Evolutionary conservation across 1,140 invertebrate genomes (phyloP), one percentile per base, ranked within the genome.

Genomic region (Apocrypta bakeri): DNA sequence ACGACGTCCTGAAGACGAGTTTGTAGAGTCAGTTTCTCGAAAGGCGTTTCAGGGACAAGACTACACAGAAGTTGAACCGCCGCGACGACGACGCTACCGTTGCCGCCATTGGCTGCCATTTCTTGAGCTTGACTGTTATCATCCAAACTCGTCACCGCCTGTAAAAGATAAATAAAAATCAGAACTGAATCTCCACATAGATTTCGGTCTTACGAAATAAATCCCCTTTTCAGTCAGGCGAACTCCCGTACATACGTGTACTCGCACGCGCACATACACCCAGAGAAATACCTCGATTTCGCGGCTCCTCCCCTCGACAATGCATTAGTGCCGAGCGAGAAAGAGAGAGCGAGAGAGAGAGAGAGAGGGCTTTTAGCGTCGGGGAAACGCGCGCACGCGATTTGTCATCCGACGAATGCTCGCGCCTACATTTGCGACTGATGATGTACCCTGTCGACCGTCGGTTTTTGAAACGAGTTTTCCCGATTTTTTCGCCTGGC

Each of bases 51-150:
- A 11, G 90, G 89, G 83, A 92, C 86, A 83, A 92, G 85, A 81
- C 88, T 87, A 86, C 90, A 92, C 31, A 92, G 89, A 86, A 92
- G 88, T 85, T 92, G 91, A 84, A 89, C 87, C 84, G 87, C 87
- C 72, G 88, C 90, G 61, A 87, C 88, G 11, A 88, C 90, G 68
- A 90, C 89, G 68, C 85, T 83, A 84, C 89, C 89, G 83, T 87
- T 91, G 21, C 75, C 76, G 84, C 85, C 89, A 82, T 86, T 90
- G 76, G 86, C 85, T 83, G 87, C 88, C 79, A 86, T 85, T 83
- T 91, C 90, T 79, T 89, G 88, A 68, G 85, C 86, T 85, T 92
- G 91, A 73, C 85, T 79, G 66, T 88, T 86, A 84, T 92, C 90
- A 82, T 92, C 91, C 11, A 90, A 84, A 83, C 85, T 87, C 17